phyloP scores from a whole-genome alignment of 2,797 vertebrate species.

The Clarias fuscus region DNA sequence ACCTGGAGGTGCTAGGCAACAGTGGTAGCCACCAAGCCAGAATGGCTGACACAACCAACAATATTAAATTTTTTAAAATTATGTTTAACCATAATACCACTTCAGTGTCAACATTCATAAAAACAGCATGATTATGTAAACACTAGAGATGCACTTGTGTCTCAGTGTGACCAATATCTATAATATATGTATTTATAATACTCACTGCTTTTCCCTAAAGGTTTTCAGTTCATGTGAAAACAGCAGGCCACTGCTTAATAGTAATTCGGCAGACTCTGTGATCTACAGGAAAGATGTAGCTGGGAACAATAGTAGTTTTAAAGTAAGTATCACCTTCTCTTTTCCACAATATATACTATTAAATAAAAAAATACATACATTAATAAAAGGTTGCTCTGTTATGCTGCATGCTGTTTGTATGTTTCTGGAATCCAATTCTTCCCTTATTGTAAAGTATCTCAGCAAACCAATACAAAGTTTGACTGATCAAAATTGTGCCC shows the following conservation, averaged over 20 bases:
- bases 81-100: background rate
- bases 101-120: background rate
- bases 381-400: background rate
- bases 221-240: slow-evolving; percentile 41
- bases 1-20: too few relatives aligned
- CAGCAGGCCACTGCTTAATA: slow-evolving; percentile 17
- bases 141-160: background rate
- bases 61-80: too few relatives aligned
- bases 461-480: too few relatives aligned
- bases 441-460: too few relatives aligned
- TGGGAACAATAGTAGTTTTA: slow-evolving; percentile 67
- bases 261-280: slow-evolving; percentile 30
- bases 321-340: slow-evolving; percentile 58
- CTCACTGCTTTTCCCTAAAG: slow-evolving; percentile 28
- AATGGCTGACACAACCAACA: too few relatives aligned
- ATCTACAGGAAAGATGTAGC: slow-evolving; percentile 53
- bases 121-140: background rate
- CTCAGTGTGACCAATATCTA: background rate
- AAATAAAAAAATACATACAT: background rate
- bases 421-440: too few relatives aligned
- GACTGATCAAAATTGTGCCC: too few relatives aligned
- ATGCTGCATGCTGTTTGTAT: too few relatives aligned
- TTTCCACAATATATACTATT: background rate
- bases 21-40: too few relatives aligned
- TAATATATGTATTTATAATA: too few relatives aligned